Evolutionary conservation across 2,113 vertebrate species (phyloP), one percentile per base, ranked within the genome.

Genomic region (Sander lucioperca): DNA sequence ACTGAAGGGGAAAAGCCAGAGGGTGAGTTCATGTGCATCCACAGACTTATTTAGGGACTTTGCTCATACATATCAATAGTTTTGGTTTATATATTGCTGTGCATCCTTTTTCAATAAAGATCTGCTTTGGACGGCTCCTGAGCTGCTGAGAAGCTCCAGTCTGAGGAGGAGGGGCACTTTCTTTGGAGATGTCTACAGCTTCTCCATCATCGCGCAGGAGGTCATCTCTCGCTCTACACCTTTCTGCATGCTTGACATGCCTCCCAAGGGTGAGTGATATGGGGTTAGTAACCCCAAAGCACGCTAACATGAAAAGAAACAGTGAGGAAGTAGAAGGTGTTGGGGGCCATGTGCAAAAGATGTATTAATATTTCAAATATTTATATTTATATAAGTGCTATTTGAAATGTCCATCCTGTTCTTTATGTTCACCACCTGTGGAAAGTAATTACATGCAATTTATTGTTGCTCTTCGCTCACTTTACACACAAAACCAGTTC

Each of bases 61-160:
- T 65, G 1, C 33, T 66, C 2, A 0, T 56, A 11, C 6, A 18
- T 30, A 0, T 57, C 7, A 7, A 5, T 58, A 64, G 13, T 33
- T 1, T 72, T 23, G 25, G 6, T 61, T 76, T 48, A 57, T 30
- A 62, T 12, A 27, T 68, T 4, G 0, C 18, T 19, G 2, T 51
- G 9, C 7, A 19, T 57, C 2, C 2, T 66, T 58, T n/a, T 51
- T 36, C 1, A 36, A 15, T 67, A 68, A 74, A 99, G 97, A 97
- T 70, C 90, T 94, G 71, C 92, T 98, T 0, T 99, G 98, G 98
- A 97, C 97, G 2, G 96, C 98, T 1, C 98, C 97, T 0, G 98
- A 99, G 88, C 80, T 97, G 71, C 95, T 99, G 57, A 89, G 97
- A 54, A 94, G 91, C 58, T 39, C 82, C 0, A 81, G 23, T 1